Conservation (phyloP, 2,797 vertebrate species). For the Malacoraja senta region DNA sequence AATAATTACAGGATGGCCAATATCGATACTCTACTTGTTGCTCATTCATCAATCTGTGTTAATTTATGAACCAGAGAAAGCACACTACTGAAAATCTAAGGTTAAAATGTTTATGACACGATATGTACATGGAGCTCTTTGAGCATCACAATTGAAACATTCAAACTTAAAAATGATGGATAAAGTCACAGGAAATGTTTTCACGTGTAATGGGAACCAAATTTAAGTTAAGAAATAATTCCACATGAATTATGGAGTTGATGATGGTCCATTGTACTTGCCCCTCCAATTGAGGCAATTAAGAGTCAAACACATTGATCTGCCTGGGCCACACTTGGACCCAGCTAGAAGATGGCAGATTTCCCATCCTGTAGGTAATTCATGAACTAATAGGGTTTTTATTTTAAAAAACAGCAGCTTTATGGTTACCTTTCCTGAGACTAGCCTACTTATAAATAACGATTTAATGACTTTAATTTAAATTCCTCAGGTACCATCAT, state of each 20-base stretch:
- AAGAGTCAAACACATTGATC: too few species aligned
- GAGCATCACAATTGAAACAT: neutral
- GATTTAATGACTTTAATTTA: too few species aligned
- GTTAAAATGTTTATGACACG: neutral
- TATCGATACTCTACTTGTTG: neutral
- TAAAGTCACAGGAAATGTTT: neutral
- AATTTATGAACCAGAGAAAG: neutral
- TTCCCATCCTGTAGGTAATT: too few species aligned
- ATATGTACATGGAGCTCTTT: neutral
- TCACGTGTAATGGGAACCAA: neutral
- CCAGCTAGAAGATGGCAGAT: too few species aligned
- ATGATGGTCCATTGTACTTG: too few species aligned
- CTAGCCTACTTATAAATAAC: too few species aligned
- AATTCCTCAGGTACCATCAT: too few species aligned
- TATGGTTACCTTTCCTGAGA: too few species aligned
- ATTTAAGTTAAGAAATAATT: neutral
- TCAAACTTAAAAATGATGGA: neutral
- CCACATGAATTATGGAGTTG: neutral
- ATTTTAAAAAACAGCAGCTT: too few species aligned
- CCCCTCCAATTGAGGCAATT: too few species aligned
- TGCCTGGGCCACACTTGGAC: too few species aligned
- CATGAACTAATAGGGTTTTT: too few species aligned
- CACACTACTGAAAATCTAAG: neutral
- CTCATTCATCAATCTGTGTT: neutral
- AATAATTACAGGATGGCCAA: neutral